Evolutionary conservation across 2,113 vertebrate species (phyloP).

Genomic region (Thalassarche chlororhynchos): DNA sequence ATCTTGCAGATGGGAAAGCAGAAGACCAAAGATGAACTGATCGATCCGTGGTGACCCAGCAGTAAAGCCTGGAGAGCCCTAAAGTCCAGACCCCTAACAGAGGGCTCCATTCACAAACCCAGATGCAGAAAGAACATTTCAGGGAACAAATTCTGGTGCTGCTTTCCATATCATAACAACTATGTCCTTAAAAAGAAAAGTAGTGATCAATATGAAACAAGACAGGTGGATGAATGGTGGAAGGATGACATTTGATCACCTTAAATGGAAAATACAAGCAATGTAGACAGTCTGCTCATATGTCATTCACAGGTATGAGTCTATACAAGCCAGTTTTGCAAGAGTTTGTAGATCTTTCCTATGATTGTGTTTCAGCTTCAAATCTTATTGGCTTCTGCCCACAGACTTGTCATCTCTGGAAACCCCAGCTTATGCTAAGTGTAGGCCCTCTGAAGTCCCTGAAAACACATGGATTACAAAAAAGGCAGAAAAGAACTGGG

Average conservation of each 20-base stretch:
- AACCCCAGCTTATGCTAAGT: neutral
- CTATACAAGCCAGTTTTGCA: constrained; percentile 48
- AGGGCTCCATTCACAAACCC: neutral
- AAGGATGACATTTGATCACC: neutral
- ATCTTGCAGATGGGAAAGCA: neutral
- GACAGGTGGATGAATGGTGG: neutral
- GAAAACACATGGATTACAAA: neutral
- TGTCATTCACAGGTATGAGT: constrained; percentile 25
- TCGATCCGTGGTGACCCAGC: neutral
- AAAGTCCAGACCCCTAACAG: neutral
- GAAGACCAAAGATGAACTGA: neutral
- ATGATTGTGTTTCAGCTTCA: constrained; percentile 12
- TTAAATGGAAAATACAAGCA: constrained; percentile 49
- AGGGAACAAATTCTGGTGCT: neutral
- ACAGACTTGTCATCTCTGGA: constrained; percentile 41
- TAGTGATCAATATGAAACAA: neutral
- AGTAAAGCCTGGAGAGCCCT: neutral
- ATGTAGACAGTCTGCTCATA: neutral
- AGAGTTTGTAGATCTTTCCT: constrained; percentile 26
- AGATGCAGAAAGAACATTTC: neutral
- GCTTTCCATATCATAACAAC: neutral
- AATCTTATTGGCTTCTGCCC: constrained; percentile 7
- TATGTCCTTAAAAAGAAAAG: neutral
- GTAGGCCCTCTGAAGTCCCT: neutral
- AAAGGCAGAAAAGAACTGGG: neutral